Base-by-base conservation (phyloP, 2,888 invertebrate genomes). In the Acanthococcus lagerstroemiae region DNA sequence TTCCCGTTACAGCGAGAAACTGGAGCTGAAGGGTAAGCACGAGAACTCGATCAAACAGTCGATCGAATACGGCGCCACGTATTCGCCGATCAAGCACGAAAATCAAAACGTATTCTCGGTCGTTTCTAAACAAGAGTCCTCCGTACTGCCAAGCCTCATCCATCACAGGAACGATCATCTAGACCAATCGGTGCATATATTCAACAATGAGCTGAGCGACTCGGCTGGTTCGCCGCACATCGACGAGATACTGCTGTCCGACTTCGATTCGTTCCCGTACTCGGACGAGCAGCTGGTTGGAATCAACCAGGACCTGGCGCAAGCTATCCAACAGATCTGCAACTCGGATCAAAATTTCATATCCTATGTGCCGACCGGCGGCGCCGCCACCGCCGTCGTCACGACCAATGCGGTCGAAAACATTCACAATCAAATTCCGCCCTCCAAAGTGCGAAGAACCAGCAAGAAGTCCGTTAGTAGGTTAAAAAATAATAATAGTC, bases 241-340 rank as follows among this genome's bases (percentile, higher is more conserved):
- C 54, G 69, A 69, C 65, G 69, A 69, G 56, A 67, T 69, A 55
- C 57, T 69, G 30, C 60, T 69, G 52, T 66, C 69, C 52, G 67
- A 67, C 63, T 69, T 69, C 66, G 69, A 69, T 54, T 63, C 66
- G 30, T 66, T 66, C 26, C 52, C 57, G 57, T 68, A 68, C 61
- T 66, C 69, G 68, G 66, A 66, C 48, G 66, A 66, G 24, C 66
- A 66, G 7, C 26, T 69, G 44, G 67, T 63, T 46, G 61, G 63
- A 45, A 63, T 68, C 52, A 68, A 68, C 30, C 66, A 60, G 63
- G 68, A 68, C 56, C 60, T 68, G 55, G 67, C 68, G 26, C 68
- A 67, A 45, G 65, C 68, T 27, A 65, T 68, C 58, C 68, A 68
- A 46, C 69, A 69, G 55, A 68, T 68, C 54, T 69, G 67, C 55